Percentiles rank a stretch among this genome's conserved stretches.
Evolutionary conservation across 2,797 vertebrate genomes (phyloP).

Genomic region (Scomberomorus guttatus): DNA sequence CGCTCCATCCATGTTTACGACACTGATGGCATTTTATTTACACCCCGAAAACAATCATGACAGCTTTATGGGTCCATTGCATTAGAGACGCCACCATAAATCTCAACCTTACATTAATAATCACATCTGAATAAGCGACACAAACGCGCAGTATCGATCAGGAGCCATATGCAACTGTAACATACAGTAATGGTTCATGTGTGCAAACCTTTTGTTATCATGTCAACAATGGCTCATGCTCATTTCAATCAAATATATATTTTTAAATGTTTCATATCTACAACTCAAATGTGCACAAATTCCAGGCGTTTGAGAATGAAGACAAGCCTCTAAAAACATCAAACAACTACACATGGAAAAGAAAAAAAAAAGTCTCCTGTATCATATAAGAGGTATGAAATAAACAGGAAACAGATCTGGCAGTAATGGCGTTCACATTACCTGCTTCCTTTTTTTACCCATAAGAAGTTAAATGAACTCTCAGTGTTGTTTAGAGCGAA

Average conservation of each 20-base stretch:
- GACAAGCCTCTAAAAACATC: neutral
- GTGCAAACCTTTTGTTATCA: constrained; percentile 7
- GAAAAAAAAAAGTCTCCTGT: neutral
- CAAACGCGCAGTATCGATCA: constrained; percentile 38
- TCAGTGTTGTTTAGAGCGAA: constrained; percentile 23
- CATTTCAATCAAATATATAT: too few species aligned
- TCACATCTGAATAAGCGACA: constrained; percentile 47
- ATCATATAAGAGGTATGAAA: neutral
- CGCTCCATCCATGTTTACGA: constrained; percentile 58
- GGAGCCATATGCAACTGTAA: constrained; percentile 7
- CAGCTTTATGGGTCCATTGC: constrained; percentile 65
- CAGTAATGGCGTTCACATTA: constrained; percentile 5
- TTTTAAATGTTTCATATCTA: neutral
- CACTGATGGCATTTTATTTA: constrained; percentile 62
- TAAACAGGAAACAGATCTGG: neutral
- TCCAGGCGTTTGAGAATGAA: neutral
- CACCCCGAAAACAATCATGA: constrained; percentile 50
- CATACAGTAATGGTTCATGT: neutral
- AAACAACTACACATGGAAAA: neutral
- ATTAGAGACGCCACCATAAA: constrained; percentile 57
- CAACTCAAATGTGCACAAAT: neutral
- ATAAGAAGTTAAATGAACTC: constrained; percentile 30
- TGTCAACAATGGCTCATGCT: neutral
- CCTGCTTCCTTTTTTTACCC: neutral
- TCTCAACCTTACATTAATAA: constrained; percentile 50